Percentiles rank a stretch among this genome's conserved stretches.
Conservation (phyloP, 2,113 vertebrate genomes). For the Talpa occidentalis region DNA sequence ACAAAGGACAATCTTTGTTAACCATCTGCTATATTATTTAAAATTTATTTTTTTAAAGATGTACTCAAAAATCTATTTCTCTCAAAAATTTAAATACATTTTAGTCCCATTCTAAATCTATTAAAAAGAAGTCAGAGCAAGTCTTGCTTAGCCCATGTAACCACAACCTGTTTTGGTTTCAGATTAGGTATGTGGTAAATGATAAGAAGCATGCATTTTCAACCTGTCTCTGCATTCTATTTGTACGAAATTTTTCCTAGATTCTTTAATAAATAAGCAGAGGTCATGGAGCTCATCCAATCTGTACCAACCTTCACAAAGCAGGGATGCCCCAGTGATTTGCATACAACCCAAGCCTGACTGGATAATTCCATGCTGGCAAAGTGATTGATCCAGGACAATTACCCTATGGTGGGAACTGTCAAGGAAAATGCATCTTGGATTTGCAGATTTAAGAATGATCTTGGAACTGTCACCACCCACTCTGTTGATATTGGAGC, state of each 20-base stretch:
- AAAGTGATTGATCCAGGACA: not conserved
- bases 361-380: not conserved
- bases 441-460: not conserved
- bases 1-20: conserved; percentile 1
- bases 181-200: not conserved
- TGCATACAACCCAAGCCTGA: not conserved
- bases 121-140: not conserved
- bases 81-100: not conserved
- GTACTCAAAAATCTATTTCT: conserved; percentile 13
- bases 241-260: not conserved
- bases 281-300: not conserved
- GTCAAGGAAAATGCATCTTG: not conserved
- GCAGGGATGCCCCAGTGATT: not conserved
- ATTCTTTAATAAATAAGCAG: not conserved
- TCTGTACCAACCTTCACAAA: not conserved
- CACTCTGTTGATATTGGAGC: not conserved
- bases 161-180: not conserved
- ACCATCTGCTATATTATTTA: not conserved
- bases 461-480: not conserved
- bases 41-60: not conserved
- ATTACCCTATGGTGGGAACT: not conserved
- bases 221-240: not conserved
- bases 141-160: not conserved
- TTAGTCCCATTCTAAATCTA: not conserved
- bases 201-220: not conserved